Base-by-base conservation (phyloP, 1,140 invertebrate genomes). In the Tetragnatha versicolor region DNA sequence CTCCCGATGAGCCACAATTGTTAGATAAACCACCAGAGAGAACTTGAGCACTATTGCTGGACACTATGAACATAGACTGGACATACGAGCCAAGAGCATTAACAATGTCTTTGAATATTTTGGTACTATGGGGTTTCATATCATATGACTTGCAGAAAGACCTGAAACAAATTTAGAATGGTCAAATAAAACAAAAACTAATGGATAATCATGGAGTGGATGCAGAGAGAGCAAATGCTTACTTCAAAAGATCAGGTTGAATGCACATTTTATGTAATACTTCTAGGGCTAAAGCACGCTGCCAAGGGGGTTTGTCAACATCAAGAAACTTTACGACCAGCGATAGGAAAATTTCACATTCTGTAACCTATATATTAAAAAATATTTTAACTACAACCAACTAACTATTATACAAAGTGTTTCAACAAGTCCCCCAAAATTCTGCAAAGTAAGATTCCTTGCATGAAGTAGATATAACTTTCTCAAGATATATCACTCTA, bases 271-370 rank as follows among this genome's bases (percentile, higher is more conserved):
- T 97, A 85, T 98, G 95, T 25, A 99, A 88, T 3, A 98, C 96
- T 89, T 99, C 97, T 12, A 99, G 85, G 0, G 97, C 96, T 51
- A 98, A 85, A 17, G 95, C 94, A 68, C 97, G 88, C 85, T 99
- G 97, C 97, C 98, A 99, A 51, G 91, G 89, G 29, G 95, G 94
- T 86, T 98, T 97, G 83, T 99, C 97, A 12, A 93, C 92, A 87
- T 98, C 96, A 84, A 99, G 86, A 87, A 99, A 98, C 86, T 98
- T 98, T 4, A 99, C 94, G 42, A 99, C 93, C 37, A 99, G 87
- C 1, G 96, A 98, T 51, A 99, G 88, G 86, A 99, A 98, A 83
- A 99, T 99, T 88, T 99, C 98, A 87, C 96, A 98, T 86, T 99
- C 97, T 4, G 97, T 98, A 22, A 94, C 90, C 94, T 95, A 83